Percentiles rank a stretch among this genome's conserved stretches.
Conservation (phyloP, 2,888 invertebrate species). For the Epistrophe eligans region DNA sequence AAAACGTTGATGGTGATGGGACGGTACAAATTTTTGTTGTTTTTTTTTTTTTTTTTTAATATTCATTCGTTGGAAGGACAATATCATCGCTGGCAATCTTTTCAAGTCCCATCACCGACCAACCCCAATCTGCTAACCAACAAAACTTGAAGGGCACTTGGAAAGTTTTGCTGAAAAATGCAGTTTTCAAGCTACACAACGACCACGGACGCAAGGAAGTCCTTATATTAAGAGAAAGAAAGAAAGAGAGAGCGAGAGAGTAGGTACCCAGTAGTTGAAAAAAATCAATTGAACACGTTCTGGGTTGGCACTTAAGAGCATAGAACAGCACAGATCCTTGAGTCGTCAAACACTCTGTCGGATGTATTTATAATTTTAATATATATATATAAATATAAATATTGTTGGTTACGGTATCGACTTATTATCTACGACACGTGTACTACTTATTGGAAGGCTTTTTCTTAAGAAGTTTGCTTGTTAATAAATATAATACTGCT, state of each 20-base stretch:
- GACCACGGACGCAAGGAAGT: conserved; percentile 12
- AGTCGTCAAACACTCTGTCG: conserved; percentile 58
- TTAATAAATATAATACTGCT: conserved; percentile 60
- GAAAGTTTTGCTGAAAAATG: conserved; percentile 74
- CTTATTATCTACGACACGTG: conserved; percentile 70
- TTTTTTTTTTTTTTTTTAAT: conserved; percentile 50
- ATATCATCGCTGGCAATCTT: conserved; percentile 52
- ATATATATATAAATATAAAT: neutral
- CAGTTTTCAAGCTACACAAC: conserved; percentile 58
- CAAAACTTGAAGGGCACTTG: conserved; percentile 61
- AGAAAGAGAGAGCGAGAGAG: neutral
- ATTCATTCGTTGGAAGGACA: conserved; percentile 66
- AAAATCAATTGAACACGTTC: conserved; percentile 76
- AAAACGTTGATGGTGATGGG: neutral
- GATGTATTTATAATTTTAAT: neutral
- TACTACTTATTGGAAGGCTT: conserved; percentile 57
- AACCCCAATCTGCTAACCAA: conserved; percentile 29
- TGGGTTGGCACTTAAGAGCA: conserved; percentile 57
- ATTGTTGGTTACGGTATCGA: conserved; percentile 52
- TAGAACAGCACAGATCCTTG: conserved; percentile 36
- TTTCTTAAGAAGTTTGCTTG: conserved; percentile 41
- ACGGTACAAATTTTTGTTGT: neutral
- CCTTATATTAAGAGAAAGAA: conserved; percentile 19
- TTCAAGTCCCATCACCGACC: conserved; percentile 21
- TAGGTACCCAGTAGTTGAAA: conserved; percentile 46